Evolutionary conservation across 2,797 vertebrate genomes (phyloP), one percentile per base, ranked within the genome.

Genomic region (Leuciscus waleckii): DNA sequence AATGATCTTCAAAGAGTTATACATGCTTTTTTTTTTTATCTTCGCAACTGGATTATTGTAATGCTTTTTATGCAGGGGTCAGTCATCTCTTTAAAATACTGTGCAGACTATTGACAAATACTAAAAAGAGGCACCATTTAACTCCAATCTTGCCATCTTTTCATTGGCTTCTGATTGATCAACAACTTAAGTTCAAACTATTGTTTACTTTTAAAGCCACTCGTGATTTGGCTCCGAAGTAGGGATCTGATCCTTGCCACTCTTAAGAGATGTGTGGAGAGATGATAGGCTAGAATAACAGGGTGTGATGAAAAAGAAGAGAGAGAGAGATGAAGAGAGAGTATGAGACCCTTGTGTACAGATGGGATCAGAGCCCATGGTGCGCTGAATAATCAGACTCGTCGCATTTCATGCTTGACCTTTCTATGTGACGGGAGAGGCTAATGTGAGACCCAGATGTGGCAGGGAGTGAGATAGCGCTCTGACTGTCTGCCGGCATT

Each of bases 331-430:
- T 89, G 65, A 63, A 83, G 29, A 86, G 82, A 77, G 87, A 80
- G 58, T 85, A 87, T 90, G 39, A 91, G 88, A 88, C 89, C 91
- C 92, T 91, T 90, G 91, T 92, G 91, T 93, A 91, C 90, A 84
- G 84, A 92, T 92, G 89, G 89, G 58, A 85, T 90, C 85, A 87
- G 89, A 92, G 88, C 89, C 88, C 86, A 92, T 89, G 91, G 89
- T 26, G 77, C 88, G 89, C 89, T 90, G 90, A 91, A 92, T 93
- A 93, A 93, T 93, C 89, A 90, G 83, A 89, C 88, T 89, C 84
- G 14, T 82, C 87, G 90, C 89, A 90, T 94, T 92, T 94, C 88
- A 93, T 87, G 91, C 91, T 90, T 94, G 93, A 94, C 94, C 93
- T 94, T 94, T 95, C 88, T 86, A 88, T 90, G 86, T 88, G 88